phyloP scores from a whole-genome alignment of 2,888 invertebrate species.

The Pseudococcus viburni region DNA sequence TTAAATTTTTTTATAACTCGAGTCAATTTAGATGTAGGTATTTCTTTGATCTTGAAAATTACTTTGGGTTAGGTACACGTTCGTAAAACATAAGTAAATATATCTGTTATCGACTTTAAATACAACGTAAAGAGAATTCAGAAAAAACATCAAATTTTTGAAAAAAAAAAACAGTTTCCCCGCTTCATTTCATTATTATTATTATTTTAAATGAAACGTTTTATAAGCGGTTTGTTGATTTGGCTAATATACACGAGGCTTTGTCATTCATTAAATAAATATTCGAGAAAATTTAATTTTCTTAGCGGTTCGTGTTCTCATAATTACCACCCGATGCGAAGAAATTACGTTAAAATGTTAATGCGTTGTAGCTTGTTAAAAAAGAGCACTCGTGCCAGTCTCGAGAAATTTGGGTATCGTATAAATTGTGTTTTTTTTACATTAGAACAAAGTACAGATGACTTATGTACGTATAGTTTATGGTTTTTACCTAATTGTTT shows the following conservation, averaged over 20 bases:
- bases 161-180: neutral
- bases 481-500: no score
- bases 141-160: neutral
- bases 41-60: no score
- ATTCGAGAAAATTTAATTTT: constrained; percentile 30
- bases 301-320: neutral
- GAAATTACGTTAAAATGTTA: constrained; percentile 46
- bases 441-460: neutral
- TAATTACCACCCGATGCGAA: constrained; percentile 45
- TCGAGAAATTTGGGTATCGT: neutral
- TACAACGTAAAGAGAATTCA: neutral
- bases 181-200: neutral
- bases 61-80: no score
- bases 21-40: no score
- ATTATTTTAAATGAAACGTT: neutral
- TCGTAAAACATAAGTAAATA: constrained; percentile 25
- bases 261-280: neutral
- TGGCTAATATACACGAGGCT: neutral
- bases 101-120: neutral
- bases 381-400: neutral
- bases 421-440: neutral
- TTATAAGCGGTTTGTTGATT: constrained; percentile 33
- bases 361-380: constrained; percentile 40
- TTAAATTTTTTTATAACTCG: no score
- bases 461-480: neutral